These are phyloP conservation scores for Mimas tiliae DNA, from an alignment of 2,888 invertebrate species.

Conservation along the genomic window DNA sequence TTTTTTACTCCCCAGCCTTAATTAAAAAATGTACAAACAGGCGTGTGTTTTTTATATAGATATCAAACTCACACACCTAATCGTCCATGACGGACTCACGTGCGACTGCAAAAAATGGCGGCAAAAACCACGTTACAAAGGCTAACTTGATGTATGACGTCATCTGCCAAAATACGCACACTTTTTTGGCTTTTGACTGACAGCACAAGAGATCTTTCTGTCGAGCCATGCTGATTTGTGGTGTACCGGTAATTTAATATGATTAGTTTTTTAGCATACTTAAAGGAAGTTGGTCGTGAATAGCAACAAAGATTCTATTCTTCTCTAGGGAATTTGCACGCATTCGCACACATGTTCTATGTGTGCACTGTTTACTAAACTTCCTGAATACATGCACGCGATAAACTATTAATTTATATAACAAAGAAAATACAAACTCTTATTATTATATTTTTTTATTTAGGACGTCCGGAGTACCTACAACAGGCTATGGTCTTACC, in stretches of 20 bases:
- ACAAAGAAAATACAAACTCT: no score
- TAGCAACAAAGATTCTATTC: not conserved
- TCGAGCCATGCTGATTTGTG: not conserved
- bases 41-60: constrained; percentile 14
- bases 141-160: constrained; percentile 17
- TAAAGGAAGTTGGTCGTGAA: no score
- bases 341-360: no score
- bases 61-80: constrained; percentile 21
- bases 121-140: constrained; percentile 26
- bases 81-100: constrained; percentile 25
- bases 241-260: constrained; percentile 18
- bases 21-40: constrained; percentile 23
- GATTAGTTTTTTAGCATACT: not conserved
- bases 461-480: no score
- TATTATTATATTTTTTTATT: no score
- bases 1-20: not conserved
- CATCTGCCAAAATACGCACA: constrained; percentile 21
- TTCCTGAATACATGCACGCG: no score
- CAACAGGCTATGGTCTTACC: no score
- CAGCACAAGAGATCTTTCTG: constrained; percentile 28
- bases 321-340: not conserved
- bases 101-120: constrained; percentile 15
- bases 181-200: constrained; percentile 32
- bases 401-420: no score
- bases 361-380: no score